Conservation (phyloP, 1,140 invertebrate species). For the Scaptomyza pallida region DNA sequence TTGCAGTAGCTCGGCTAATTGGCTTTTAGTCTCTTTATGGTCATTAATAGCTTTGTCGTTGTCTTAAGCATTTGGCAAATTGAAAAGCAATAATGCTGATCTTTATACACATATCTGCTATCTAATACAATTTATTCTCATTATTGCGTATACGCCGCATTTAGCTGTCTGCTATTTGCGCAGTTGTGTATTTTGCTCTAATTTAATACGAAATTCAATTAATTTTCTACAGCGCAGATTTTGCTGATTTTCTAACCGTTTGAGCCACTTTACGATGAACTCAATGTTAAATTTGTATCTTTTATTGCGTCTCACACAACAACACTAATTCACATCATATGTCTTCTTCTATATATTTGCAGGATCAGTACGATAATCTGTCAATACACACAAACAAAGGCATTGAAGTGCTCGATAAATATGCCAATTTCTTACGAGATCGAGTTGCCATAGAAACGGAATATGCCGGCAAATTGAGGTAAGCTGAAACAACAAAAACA, state of each 20-base stretch:
- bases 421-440: slow-evolving; percentile 97
- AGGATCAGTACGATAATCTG: slow-evolving; percentile 99
- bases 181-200: slow-evolving; percentile 26
- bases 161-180: slow-evolving; percentile 16
- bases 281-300: slow-evolving; percentile 36
- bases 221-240: slow-evolving; percentile 31
- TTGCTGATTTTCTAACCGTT: slow-evolving; percentile 1
- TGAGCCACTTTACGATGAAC: slow-evolving; percentile 8
- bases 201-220: slow-evolving; percentile 48
- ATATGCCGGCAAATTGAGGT: slow-evolving; percentile 98
- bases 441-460: slow-evolving; percentile 97
- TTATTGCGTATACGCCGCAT: slow-evolving; percentile 34
- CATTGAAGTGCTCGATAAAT: slow-evolving; percentile 98
- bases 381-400: slow-evolving; percentile 97
- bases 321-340: slow-evolving; percentile 61
- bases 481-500: slow-evolving; percentile 68
- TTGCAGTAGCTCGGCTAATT: slow-evolving; percentile 24
- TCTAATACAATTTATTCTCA: slow-evolving; percentile 30
- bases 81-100: slow-evolving; percentile 8
- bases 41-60: slow-evolving; percentile 3
- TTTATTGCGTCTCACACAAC: slow-evolving; percentile 21
- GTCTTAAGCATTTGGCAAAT: slow-evolving; percentile 1
- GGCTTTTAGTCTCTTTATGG: slow-evolving; percentile 27
- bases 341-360: slow-evolving; percentile 84
- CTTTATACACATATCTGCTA: slow-evolving; percentile 7